phyloP scores from a whole-genome alignment of 1,140 invertebrate species.

The Papilio helenus region DNA sequence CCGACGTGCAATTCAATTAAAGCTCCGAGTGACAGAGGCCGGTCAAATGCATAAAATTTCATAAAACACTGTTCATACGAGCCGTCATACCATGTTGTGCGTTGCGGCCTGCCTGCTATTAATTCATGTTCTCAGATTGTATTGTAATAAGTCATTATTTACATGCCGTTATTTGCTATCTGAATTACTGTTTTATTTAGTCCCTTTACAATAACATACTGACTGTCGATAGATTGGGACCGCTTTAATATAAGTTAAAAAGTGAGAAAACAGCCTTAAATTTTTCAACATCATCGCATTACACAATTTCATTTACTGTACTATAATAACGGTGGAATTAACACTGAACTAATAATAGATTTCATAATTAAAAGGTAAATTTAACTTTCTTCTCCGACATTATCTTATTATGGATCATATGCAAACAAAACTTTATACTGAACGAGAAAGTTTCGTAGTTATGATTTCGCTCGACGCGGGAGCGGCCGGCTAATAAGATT shows the following conservation, averaged over 20 bases:
- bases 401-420: conserved; percentile 24
- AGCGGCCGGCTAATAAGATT: conserved; percentile 47
- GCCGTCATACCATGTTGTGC: conserved; percentile 49
- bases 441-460: conserved; percentile 30
- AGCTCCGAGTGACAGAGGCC: conserved; percentile 63
- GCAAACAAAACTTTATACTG: conserved; percentile 21
- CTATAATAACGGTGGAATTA: background rate
- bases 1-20: conserved; percentile 75
- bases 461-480: conserved; percentile 11
- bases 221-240: too few species aligned
- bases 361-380: conserved; percentile 14
- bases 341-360: background rate
- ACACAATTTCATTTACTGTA: too few species aligned
- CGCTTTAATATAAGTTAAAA: too few species aligned
- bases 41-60: conserved; percentile 62
- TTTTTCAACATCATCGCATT: too few species aligned
- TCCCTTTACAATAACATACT: background rate
- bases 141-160: conserved; percentile 21
- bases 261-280: background rate
- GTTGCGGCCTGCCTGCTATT: conserved; percentile 49
- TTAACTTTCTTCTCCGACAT: conserved; percentile 7
- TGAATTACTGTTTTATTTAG: conserved; percentile 8
- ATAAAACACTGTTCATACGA: conserved; percentile 50
- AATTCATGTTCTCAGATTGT: conserved; percentile 40
- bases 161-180: background rate